Conservation (phyloP, 2,797 vertebrate genomes). For the Coccyzus lansbergi region DNA sequence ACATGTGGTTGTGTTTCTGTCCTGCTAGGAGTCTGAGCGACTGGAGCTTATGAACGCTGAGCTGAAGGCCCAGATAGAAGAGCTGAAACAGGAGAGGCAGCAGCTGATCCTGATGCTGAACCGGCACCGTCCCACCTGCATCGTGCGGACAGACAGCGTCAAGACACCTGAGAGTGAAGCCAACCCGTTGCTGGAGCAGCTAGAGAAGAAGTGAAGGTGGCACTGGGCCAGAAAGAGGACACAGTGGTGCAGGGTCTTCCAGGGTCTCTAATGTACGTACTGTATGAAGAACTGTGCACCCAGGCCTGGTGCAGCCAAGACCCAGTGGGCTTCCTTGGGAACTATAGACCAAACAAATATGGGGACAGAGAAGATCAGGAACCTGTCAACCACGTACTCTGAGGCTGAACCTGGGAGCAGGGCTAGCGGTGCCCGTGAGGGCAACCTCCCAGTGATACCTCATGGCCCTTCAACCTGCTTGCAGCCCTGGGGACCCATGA, state of each 20-base stretch:
- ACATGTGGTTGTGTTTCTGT: background rate
- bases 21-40: slow-evolving; percentile 89
- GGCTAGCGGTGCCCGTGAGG: background rate
- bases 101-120: slow-evolving; percentile 96
- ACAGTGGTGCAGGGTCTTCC: slow-evolving; percentile 18
- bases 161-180: slow-evolving; percentile 89
- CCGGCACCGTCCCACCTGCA: slow-evolving; percentile 94
- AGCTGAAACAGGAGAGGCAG: slow-evolving; percentile 94
- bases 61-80: slow-evolving; percentile 95
- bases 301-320: slow-evolving; percentile 68
- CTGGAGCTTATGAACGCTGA: slow-evolving; percentile 95
- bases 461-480: background rate
- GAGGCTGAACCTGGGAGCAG: slow-evolving; percentile 29
- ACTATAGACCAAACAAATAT: slow-evolving; percentile 51
- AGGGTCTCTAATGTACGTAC: slow-evolving; percentile 57
- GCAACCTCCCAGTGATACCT: slow-evolving; percentile 7
- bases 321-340: slow-evolving; percentile 70
- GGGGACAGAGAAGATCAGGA: slow-evolving; percentile 57
- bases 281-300: slow-evolving; percentile 63
- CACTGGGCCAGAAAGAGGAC: slow-evolving; percentile 63
- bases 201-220: slow-evolving; percentile 86
- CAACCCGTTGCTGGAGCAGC: slow-evolving; percentile 89
- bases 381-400: slow-evolving; percentile 14
- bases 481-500: background rate
- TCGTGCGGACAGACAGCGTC: slow-evolving; percentile 92